Evolutionary conservation across 2,888 invertebrate genomes (phyloP).

Genomic region (Rhorus exstirpatorius): DNA sequence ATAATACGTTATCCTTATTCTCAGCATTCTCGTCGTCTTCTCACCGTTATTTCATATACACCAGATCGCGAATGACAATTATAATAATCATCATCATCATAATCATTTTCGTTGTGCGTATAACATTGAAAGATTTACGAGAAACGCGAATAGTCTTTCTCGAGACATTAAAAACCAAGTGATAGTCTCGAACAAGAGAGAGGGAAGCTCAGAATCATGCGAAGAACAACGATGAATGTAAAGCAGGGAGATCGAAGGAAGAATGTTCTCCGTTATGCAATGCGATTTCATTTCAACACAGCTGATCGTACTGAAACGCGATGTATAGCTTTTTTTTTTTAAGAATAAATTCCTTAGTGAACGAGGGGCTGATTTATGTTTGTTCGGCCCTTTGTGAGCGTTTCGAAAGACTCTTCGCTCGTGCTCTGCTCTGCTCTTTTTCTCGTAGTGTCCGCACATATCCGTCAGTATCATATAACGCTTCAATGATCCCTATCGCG

Average conservation of each 20-base stretch:
- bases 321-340: conserved; percentile 4
- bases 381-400: conserved; percentile 23
- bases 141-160: background rate
- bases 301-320: conserved; percentile 41
- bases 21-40: background rate
- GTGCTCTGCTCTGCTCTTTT: background rate
- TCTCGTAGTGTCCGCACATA: background rate
- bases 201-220: conserved; percentile 2
- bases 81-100: no score
- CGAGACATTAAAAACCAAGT: conserved; percentile 13
- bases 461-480: background rate
- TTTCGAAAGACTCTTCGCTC: conserved; percentile 29
- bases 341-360: conserved; percentile 19
- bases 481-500: conserved; percentile 34
- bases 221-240: background rate
- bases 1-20: conserved; percentile 4
- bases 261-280: background rate
- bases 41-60: background rate
- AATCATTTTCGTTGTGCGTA: conserved; percentile 28
- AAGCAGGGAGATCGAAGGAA: background rate
- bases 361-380: conserved; percentile 16
- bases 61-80: conserved; percentile 3
- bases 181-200: background rate
- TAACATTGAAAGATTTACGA: conserved; percentile 49
- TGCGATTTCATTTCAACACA: background rate